Evolutionary conservation across 2,797 vertebrate genomes (phyloP).

Genomic region (Oreortyx pictus): DNA sequence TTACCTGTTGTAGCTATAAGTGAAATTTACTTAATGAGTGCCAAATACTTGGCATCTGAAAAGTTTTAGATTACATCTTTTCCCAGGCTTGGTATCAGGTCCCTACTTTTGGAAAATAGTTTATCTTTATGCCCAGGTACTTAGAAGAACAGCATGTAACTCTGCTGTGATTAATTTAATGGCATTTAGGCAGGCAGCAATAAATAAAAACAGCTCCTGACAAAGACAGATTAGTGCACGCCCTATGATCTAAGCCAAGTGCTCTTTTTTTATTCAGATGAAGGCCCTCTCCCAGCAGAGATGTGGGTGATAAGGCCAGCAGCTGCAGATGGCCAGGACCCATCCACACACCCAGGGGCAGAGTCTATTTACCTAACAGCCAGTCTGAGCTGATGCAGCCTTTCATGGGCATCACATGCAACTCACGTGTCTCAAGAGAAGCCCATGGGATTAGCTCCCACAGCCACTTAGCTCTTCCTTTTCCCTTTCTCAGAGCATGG

Average conservation of each 20-base stretch:
- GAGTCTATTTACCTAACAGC: not conserved
- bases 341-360: not conserved
- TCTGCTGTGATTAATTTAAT: not conserved
- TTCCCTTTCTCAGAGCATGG: not conserved
- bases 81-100: not conserved
- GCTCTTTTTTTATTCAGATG: not conserved
- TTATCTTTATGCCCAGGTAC: not conserved
- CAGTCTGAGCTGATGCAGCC: not conserved
- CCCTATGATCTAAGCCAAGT: not conserved
- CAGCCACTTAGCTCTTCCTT: rapidly evolving
- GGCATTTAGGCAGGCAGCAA: not conserved
- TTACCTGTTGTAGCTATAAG: not conserved
- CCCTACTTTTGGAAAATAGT: not conserved
- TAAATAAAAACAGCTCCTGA: not conserved
- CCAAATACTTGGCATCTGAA: not conserved
- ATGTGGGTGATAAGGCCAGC: not conserved
- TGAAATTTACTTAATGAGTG: not conserved
- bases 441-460: not conserved
- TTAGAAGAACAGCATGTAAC: not conserved
- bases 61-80: not conserved
- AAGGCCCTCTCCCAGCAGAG: not conserved
- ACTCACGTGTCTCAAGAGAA: not conserved
- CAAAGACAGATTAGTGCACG: not conserved
- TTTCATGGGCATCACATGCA: not conserved
- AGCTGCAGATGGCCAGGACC: not conserved